Evolutionary conservation across 2,888 invertebrate genomes (phyloP), one percentile per base, ranked within the genome.

Genomic region (Apamea crenata): DNA sequence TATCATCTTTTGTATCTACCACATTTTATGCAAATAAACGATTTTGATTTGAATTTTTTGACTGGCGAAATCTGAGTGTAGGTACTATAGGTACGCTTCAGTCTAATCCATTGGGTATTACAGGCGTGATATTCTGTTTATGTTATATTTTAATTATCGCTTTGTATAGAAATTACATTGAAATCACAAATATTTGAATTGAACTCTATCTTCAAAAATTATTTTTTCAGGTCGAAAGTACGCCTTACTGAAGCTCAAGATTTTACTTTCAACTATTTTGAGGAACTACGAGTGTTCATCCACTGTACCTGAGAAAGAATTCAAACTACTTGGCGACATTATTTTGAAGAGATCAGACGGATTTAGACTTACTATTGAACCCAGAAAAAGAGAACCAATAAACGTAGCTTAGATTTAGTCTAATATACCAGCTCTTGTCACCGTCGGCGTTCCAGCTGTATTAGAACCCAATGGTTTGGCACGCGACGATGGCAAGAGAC

Each of bases 201-300:
- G 2, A 40, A 56, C 6, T 29, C 1, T 25, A 56, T 10, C 16
- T 40, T 25, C 14, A 3, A 4, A 0, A 40, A 7, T n/a, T 25
- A 61, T 18, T 0, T 65, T 93, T 93, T 50, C 90, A 97, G 97
- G 98, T 73, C 98, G 98, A 61, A 98, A 98, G 94, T 98, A 98
- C 93, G 98, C 98, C n/a, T 97, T 98, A 97, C 93, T 98, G 73
- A 98, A 98, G 92, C 94, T 98, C 81, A 98, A 98, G 93, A 97
- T 98, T 53, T 95, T 98, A 2, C 96, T 98, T 0, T 97, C 98
- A 0, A 98, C 98, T 10, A 97, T 98, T 70, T 92, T 98, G 85
- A 97, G 98, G 69, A 98, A 98, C 92, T 98, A 97, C 94, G 97
- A 97, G 77, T 95, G 98, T 21, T 95, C 96, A 32, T 98, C 98